Evolutionary conservation across 2,113 vertebrate species (phyloP).

Genomic region (Zosterops pallidus): DNA sequence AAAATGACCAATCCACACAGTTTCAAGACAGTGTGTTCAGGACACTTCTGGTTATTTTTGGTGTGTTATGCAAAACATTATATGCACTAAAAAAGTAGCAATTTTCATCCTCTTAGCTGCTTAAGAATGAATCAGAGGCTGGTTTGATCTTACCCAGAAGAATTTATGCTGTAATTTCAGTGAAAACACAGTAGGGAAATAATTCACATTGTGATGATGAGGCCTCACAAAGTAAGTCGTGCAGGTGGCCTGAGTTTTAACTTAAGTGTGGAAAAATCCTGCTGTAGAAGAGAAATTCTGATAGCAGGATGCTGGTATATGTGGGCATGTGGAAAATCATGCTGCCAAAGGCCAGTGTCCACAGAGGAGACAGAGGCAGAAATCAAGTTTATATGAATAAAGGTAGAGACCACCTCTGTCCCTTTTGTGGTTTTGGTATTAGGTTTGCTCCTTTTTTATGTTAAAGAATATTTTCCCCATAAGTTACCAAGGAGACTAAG

Average conservation of each 20-base stretch:
- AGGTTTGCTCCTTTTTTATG: no score
- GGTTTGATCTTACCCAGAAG: background rate
- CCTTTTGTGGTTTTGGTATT: background rate
- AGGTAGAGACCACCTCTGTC: background rate
- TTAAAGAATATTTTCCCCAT: no score
- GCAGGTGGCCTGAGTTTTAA: background rate
- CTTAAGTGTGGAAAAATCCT: background rate
- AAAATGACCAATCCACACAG: background rate
- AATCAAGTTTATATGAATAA: background rate
- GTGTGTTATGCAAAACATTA: background rate
- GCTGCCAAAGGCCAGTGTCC: background rate
- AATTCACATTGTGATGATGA: background rate
- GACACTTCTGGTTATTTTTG: background rate
- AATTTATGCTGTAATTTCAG: background rate
- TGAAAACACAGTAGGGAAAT: background rate
- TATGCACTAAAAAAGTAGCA: background rate
- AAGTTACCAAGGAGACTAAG: no score
- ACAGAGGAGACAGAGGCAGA: background rate
- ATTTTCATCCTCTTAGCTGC: background rate
- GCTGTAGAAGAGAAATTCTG: background rate
- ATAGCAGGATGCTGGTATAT: background rate
- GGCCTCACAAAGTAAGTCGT: accelerated
- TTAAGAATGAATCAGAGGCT: background rate
- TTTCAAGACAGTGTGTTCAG: background rate
- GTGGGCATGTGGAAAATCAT: background rate